A percentile compares a stretch with the other conserved stretches of the same genome.
Evolutionary conservation across 2,888 invertebrate genomes (phyloP).

Genomic region (Meloe dianella): DNA sequence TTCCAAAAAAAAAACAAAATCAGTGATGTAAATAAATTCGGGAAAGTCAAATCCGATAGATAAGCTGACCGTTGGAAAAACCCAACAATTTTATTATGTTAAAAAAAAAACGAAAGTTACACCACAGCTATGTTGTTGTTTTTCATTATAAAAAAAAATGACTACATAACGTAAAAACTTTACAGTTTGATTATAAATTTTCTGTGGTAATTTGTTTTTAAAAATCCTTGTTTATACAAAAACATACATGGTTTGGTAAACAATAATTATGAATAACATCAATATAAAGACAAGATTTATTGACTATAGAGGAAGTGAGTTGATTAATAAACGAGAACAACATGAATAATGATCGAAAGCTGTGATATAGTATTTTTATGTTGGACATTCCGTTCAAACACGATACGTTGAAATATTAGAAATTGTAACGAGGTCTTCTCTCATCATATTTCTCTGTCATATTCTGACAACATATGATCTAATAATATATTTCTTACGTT

Average conservation of each 20-base stretch:
- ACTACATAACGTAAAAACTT: background rate
- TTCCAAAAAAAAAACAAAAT: background rate
- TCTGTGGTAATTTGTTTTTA: background rate
- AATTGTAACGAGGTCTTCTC: conserved; percentile 21
- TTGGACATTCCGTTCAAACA: conserved; percentile 28
- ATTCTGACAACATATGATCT: conserved; percentile 2
- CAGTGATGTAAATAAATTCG: background rate
- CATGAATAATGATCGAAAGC: conserved; percentile 27
- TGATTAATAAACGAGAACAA: conserved; percentile 31
- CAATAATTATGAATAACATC: conserved; percentile 21
- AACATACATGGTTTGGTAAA: background rate
- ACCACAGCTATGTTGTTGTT: background rate
- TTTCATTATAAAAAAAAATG: too few species aligned
- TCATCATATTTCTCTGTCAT: conserved; percentile 25
- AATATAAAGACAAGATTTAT: conserved; percentile 25
- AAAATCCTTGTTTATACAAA: background rate
- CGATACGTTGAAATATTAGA: conserved; percentile 28
- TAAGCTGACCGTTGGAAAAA: background rate
- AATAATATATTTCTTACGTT: background rate
- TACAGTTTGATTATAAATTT: background rate
- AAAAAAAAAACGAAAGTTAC: background rate
- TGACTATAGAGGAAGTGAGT: conserved; percentile 19
- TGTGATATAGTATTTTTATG: conserved; percentile 21
- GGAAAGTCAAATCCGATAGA: background rate
- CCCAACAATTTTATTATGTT: background rate